Evolutionary conservation across 2,797 vertebrate species (phyloP), one percentile per base, ranked within the genome.

Genomic region (Eulemur coronatus): DNA sequence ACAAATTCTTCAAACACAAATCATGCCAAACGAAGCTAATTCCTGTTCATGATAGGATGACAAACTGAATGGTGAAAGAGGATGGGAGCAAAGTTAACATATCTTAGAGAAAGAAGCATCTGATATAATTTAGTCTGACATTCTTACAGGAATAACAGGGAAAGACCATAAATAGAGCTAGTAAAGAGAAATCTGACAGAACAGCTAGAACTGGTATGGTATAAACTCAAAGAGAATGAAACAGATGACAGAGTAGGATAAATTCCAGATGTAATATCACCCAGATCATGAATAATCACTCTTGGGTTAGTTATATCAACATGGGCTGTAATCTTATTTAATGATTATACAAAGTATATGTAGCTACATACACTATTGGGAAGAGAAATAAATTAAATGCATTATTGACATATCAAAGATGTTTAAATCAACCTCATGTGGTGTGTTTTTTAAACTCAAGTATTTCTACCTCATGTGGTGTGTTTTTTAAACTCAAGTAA

Each of bases 1-100:
- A 90, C 57, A 81, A 73, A 97, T 95, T 95, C 97, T 93, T 96
- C 6, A 73, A 90, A 97, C 79, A 97, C 97, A 98, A 98, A 98
- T 98, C 97, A 98, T 89, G 75, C 94, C 97, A 98, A 97, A 97
- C 2, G 69, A 98, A 95, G 95, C 88, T 96, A 98, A 97, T 89
- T 95, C 97, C 97, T 97, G 91, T 94, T 82, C 96, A 96, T 97
- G 91, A 97, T 95, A 98, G 92, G 70, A 95, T 91, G 93, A 89
- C 79, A 95, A 94, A 79, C 59, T 96, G 70, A 97, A 80, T 96
- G 94, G 96, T 94, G 95, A 97, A 97, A 97, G 48, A 73, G 75
- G 86, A 98, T 95, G 63, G 93, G 93, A 96, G 33, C 17, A 96
- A 98, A 97, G 89, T 87, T 92, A 96, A 70, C 72, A 61, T 72